These are phyloP conservation scores for Notechis scutatus DNA, from an alignment of 2,113 vertebrate species.

Conservation along the genomic window DNA sequence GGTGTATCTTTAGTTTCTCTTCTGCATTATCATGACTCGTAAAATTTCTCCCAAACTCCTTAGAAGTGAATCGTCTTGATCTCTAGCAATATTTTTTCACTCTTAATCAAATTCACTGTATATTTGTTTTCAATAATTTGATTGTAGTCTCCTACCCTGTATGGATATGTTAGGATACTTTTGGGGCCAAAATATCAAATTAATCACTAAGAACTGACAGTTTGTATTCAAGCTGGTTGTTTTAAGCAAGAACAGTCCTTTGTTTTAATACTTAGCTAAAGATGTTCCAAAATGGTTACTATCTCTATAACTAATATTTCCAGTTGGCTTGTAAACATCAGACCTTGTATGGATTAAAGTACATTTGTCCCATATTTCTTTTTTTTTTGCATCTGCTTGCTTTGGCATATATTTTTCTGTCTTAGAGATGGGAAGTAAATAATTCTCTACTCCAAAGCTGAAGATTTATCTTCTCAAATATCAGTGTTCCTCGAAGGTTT, in stretches of 20 bases:
- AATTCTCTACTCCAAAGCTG: background rate
- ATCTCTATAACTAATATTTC: background rate
- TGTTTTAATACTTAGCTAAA: conserved; percentile 19
- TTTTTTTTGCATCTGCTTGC: background rate
- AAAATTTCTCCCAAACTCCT: conserved; percentile 40
- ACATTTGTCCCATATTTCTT: background rate
- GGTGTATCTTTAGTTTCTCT: conserved; percentile 16
- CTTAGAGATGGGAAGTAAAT: background rate
- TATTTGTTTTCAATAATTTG: conserved; percentile 25
- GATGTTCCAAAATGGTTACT: background rate
- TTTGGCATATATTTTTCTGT: background rate
- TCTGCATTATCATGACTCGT: conserved; percentile 43
- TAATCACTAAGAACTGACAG: conserved; percentile 19
- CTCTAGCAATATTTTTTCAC: conserved; percentile 40
- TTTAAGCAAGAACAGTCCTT: conserved; percentile 4
- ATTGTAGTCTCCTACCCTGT: conserved; percentile 32
- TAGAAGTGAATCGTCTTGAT: conserved; percentile 40
- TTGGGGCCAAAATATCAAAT: conserved; percentile 2
- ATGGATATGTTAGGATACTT: conserved; percentile 15
- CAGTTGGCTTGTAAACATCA: background rate
- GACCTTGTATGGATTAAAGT: background rate
- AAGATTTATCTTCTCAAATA: background rate
- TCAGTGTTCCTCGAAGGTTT: background rate
- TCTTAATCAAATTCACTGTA: background rate
- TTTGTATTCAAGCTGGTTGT: background rate